Base-by-base conservation (phyloP, 1,140 invertebrate genomes). In the Oncopodura yosiiana region DNA sequence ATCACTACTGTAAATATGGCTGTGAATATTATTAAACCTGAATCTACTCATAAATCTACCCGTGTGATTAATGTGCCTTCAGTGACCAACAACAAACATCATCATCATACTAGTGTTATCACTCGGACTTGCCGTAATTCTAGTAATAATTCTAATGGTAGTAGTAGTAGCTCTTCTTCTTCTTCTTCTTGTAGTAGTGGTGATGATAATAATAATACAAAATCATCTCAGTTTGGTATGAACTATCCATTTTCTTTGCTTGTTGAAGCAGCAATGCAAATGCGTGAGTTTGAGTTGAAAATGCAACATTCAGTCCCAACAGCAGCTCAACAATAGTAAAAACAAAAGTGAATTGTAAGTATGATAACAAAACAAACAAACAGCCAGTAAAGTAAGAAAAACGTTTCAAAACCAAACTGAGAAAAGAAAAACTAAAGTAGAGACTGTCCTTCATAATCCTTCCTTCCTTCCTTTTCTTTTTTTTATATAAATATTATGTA, bases 241-340 rank as follows among this genome's bases (percentile, higher is more conserved):
- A 21, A 60, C 27, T 60, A 60, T 34, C 61, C 61, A 12, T 63
- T 63, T 36, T 56, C 42, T 37, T 45, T 63, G 34, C 49, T 63
- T 12, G 61, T 63, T 11, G 61, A 63, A 32, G 61, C 61, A 23
- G 61, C 61, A 2, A 57, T 63, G 43, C 56, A 59, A 32, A 63
- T 63, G 44, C 41, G 61, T 18, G 61, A 63, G 43, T 49, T 63
- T 46, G 61, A 62, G 46, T 46, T 62, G 19, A 54, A 51, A 26
- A 42, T 46, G 26, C 56, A 58, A 34, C 60, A 61, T 46, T 38
- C 52, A 45, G 51, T 38, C 50, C 49, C 38, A 9, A 6, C 6
- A 41, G 23, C 43, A 6, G 8, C 48, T 21, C 48, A 50, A 44
- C 19, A 39, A 39, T 39, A 39, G 5, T 39, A 12, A 39, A n/a